phyloP scores from a whole-genome alignment of 2,797 vertebrate species.

The Chaenodraco wilsoni region DNA sequence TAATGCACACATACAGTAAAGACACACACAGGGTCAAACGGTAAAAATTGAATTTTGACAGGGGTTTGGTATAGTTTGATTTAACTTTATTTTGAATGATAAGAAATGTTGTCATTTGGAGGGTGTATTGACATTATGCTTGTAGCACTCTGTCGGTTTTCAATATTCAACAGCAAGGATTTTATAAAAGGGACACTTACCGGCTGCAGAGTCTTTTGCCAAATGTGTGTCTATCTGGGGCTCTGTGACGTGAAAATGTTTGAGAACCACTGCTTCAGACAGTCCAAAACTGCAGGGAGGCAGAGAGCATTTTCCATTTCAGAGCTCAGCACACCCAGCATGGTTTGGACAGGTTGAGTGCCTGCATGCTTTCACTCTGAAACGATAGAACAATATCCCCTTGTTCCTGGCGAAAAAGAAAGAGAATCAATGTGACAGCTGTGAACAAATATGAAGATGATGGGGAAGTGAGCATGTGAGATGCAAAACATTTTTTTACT shows the following conservation, averaged over 20 bases:
- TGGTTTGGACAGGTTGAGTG: constrained; percentile 80
- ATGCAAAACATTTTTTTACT: constrained; percentile 58
- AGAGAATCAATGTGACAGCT: constrained; percentile 73
- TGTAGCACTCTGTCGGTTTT: constrained; percentile 2
- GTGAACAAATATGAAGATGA: constrained; percentile 74
- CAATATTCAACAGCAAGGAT: constrained; percentile 6
- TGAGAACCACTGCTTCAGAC: constrained; percentile 57
- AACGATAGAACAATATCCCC: constrained; percentile 74
- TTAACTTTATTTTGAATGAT: background rate
- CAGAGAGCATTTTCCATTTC: constrained; percentile 73
- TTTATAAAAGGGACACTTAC: constrained; percentile 28
- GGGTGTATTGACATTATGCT: background rate
- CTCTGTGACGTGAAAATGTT: constrained; percentile 65
- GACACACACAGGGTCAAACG: too few species aligned
- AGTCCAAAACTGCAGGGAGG: constrained; percentile 70
- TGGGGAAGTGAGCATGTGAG: constrained; percentile 69
- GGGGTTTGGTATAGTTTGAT: background rate
- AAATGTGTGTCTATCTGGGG: constrained; percentile 43
- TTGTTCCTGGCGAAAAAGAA: constrained; percentile 66
- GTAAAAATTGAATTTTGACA: too few species aligned
- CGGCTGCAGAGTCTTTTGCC: constrained; percentile 26
- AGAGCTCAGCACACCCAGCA: constrained; percentile 70
- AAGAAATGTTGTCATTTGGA: background rate
- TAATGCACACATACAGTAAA: too few species aligned
- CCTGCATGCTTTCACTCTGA: constrained; percentile 77